These are phyloP conservation scores for Ochotona curzoniae DNA, from an alignment of 2,113 vertebrate species.

Conservation along the genomic window DNA sequence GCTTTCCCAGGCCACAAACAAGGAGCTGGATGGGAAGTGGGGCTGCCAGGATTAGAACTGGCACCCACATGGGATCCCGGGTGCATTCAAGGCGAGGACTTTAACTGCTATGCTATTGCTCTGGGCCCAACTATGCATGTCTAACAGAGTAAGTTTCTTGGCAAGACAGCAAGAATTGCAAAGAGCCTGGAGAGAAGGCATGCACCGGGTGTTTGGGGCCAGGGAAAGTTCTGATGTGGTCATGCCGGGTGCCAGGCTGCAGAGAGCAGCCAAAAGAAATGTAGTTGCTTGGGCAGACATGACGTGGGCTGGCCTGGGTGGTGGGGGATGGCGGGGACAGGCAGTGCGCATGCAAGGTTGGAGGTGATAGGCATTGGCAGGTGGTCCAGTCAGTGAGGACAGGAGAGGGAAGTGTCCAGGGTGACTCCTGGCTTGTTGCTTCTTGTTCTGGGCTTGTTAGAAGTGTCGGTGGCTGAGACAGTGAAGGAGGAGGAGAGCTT, in stretches of 20 bases:
- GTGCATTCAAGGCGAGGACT: no score
- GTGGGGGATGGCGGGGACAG: not conserved
- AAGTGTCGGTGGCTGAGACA: not conserved
- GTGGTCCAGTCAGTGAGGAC: fast-evolving
- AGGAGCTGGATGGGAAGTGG: no score
- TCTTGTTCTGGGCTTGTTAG: not conserved
- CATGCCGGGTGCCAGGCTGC: not conserved
- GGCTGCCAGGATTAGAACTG: no score
- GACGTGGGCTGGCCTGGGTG: not conserved
- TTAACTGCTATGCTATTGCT: no score
- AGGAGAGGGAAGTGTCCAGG: not conserved
- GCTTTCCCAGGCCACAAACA: no score
- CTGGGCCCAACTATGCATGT: no score
- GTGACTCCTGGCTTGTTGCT: not conserved
- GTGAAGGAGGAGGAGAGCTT: no score
- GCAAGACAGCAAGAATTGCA: not conserved
- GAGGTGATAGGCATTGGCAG: no score
- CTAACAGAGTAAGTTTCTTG: not conserved
- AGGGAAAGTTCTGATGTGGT: not conserved
- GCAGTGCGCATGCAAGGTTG: not conserved
- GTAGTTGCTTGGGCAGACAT: not conserved
- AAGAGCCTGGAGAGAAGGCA: not conserved
- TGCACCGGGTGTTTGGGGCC: not conserved
- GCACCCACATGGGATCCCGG: no score
- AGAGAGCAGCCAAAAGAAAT: not conserved